These are phyloP conservation scores for Sus cebifrons DNA, from an alignment of 2,797 vertebrate species.

Conservation along the genomic window DNA sequence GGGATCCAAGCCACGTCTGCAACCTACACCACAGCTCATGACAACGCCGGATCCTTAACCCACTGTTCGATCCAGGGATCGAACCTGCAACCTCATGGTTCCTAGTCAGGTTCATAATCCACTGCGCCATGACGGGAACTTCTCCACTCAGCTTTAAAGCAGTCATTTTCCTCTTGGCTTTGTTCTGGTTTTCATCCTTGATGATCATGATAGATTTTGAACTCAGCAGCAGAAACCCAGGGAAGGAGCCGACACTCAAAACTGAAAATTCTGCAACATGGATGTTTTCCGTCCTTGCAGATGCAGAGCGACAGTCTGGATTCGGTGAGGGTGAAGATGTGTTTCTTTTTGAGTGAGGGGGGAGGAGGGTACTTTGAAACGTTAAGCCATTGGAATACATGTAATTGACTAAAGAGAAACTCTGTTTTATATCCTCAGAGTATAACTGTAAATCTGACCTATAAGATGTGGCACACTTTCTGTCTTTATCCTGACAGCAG, in stretches of 20 bases:
- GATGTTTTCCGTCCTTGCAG: neutral
- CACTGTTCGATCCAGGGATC: too few relatives aligned
- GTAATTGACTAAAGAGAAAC: neutral
- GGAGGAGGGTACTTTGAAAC: neutral
- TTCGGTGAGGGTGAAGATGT: neutral
- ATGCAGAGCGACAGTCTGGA: neutral
- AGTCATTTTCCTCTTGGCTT: neutral
- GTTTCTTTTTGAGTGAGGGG: neutral
- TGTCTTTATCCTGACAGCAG: neutral
- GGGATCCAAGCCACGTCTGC: too few relatives aligned
- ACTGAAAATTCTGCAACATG: neutral
- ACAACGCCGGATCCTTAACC: too few relatives aligned
- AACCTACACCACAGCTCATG: too few relatives aligned
- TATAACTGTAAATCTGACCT: neutral
- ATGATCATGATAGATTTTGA: neutral
- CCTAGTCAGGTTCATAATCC: too few relatives aligned
- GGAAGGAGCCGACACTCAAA: neutral
- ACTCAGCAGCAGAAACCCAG: neutral
- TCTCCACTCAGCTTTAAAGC: neutral
- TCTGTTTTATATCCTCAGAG: neutral
- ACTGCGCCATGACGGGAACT: too few relatives aligned
- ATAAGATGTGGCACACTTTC: neutral
- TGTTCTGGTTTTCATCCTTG: constrained; percentile 28
- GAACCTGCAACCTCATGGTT: too few relatives aligned
- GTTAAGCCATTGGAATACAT: neutral